A percentile compares a stretch with the other conserved stretches of the same genome.
Conservation (phyloP, 2,888 invertebrate species). For the Parasteatoda lunata region DNA sequence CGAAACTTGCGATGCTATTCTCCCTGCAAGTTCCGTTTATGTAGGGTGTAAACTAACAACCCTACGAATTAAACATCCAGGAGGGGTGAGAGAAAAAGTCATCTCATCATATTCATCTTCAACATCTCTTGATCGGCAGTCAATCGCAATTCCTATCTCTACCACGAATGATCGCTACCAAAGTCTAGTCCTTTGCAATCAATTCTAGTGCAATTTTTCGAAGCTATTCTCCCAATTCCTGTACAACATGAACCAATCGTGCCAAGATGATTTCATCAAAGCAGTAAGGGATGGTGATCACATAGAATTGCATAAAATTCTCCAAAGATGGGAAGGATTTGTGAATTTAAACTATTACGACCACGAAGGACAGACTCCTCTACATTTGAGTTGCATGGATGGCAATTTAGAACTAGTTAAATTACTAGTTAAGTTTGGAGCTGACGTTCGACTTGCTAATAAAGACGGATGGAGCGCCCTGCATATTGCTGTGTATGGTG, state of each 20-base stretch:
- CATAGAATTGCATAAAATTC: slow-evolving; percentile 72
- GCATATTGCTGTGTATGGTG: slow-evolving; percentile 74
- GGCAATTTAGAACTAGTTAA: slow-evolving; percentile 75
- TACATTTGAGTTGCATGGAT: slow-evolving; percentile 74
- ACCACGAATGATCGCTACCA: not conserved
- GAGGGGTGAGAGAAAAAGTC: not conserved
- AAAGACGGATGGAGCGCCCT: slow-evolving; percentile 74
- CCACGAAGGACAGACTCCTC: slow-evolving; percentile 74
- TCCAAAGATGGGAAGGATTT: slow-evolving; percentile 73
- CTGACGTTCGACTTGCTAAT: slow-evolving; percentile 74
- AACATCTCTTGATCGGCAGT: not conserved
- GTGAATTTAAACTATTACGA: slow-evolving; percentile 75
- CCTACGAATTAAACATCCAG: not conserved
- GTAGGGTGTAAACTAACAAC: not conserved
- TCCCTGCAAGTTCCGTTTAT: not conserved
- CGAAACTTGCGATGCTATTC: slow-evolving; percentile 40
- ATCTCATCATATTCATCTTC: not conserved
- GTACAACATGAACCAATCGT: slow-evolving; percentile 34
- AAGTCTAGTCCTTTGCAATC: slow-evolving; percentile 11
- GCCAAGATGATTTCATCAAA: slow-evolving; percentile 73
- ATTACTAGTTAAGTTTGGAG: slow-evolving; percentile 74
- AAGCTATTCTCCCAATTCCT: not conserved
- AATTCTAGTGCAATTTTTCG: slow-evolving; percentile 3
- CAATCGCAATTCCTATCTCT: not conserved
- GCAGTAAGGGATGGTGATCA: slow-evolving; percentile 74